phyloP scores from a whole-genome alignment of 2,113 vertebrate species.

The Dasypus novemcinctus region DNA sequence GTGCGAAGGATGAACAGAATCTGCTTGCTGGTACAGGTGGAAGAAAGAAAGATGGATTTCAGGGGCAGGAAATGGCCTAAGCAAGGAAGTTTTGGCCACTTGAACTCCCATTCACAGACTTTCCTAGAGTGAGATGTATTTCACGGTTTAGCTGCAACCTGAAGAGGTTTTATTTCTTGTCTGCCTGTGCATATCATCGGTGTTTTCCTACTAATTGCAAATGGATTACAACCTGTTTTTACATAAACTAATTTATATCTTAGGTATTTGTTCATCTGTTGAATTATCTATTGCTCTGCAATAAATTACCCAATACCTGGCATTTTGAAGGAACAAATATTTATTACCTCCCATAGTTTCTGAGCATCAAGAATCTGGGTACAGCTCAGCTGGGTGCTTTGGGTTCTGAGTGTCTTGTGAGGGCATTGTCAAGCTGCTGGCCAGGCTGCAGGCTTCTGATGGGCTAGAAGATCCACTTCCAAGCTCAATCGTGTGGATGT shows the following conservation, averaged over 20 bases:
- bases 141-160: background rate
- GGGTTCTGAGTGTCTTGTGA: background rate
- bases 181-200: background rate
- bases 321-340: background rate
- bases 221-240: conserved; percentile 26
- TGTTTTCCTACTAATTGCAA: conserved; percentile 30
- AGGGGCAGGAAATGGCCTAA: background rate
- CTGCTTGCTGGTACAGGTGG: background rate
- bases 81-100: background rate
- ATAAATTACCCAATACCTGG: background rate
- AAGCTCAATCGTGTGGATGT: background rate
- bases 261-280: conserved; percentile 25
- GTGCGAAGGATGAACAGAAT: background rate
- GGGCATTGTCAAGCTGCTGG: background rate
- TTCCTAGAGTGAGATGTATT: background rate
- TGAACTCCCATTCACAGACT: background rate
- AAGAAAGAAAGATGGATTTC: conserved; percentile 14
- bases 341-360: background rate
- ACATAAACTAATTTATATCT: conserved; percentile 6
- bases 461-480: background rate
- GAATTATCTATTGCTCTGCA: conserved; percentile 8
- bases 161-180: conserved; percentile 38
- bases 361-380: background rate
- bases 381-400: background rate
- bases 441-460: background rate